Conservation (phyloP, 2,113 vertebrate genomes). For the Hippocampus abdominalis region DNA sequence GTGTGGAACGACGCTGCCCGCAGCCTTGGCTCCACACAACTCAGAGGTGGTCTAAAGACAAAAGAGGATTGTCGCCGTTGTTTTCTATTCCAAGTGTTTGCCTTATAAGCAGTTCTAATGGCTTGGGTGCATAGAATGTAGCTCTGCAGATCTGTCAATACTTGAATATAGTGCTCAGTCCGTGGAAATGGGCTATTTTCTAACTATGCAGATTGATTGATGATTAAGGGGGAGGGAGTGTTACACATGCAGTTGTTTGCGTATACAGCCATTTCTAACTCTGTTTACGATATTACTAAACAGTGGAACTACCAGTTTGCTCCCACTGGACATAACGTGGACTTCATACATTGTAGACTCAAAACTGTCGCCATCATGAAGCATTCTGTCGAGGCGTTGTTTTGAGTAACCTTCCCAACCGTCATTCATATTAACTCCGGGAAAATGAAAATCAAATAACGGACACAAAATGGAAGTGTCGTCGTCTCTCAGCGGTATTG, state of each 20-base stretch:
- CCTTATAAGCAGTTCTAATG: constrained; percentile 22
- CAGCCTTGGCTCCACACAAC: constrained; percentile 80
- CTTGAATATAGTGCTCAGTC: constrained; percentile 40
- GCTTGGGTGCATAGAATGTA: constrained; percentile 17
- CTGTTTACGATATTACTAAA: background rate
- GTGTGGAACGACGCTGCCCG: constrained; percentile 84
- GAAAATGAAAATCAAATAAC: background rate
- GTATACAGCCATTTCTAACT: background rate
- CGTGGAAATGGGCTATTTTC: constrained; percentile 37
- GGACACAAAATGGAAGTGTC: background rate
- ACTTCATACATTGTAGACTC: too few relatives aligned
- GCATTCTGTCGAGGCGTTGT: background rate
- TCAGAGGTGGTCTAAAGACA: constrained; percentile 69
- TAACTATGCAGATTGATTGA: constrained; percentile 11
- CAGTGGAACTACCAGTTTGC: background rate
- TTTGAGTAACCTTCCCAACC: background rate
- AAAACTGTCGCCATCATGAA: background rate
- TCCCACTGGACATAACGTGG: background rate
- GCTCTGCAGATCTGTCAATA: constrained; percentile 31
- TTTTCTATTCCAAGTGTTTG: constrained; percentile 25
- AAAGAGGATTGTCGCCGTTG: background rate
- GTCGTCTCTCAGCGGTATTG: background rate
- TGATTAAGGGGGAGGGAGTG: constrained; percentile 10
- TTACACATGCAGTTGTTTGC: background rate
- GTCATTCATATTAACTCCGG: too few relatives aligned